Base-by-base conservation (phyloP, 2,888 invertebrate species). In the Eumerus sabulonum region DNA sequence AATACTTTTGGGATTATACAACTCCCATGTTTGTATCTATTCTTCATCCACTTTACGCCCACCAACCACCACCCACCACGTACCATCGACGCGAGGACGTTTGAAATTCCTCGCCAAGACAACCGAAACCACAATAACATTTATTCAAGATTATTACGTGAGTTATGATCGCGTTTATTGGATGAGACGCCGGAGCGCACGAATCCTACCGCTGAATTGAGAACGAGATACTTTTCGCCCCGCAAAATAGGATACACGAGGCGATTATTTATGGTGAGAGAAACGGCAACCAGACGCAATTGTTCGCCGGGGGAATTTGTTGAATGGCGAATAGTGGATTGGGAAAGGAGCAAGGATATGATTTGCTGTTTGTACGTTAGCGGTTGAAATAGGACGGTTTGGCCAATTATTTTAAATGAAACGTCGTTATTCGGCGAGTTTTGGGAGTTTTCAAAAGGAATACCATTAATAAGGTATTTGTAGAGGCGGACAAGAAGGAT, bases 131-230 rank as follows among this genome's bases (percentile, higher is more conserved):
- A 76, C 81, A 70, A 81, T 81, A 76, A 67, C 77, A 68, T 82
- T 82, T 82, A 72, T 74, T 66, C 66, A 77, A 82, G 83, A 83
- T 83, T 83, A 83, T 82, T 83, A 64, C 70, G 76, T 83, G 82
- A 83, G 79, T 83, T 82, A 83, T 83, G 82, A 82, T 76, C 63
- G 71, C 82, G 79, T 82, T 82, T 82, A 82, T 82, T 82, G 76
- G 67, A 81, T 68, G 67, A 76, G 71, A 81, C 63, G 63, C 54
- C 74, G 68, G 64, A 66, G 70, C 70, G 60, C 50, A 62, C 68
- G 68, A 57, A 45, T 57, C 60, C 40, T 3, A 40, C 40, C 19
- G 40, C n/a, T n/a, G 12, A 35, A 42, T 1, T 9, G 19, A n/a
- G 11, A 4, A 13, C 16, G 27, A 62, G 17, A 59, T 40, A 9